These are phyloP conservation scores for Acleris literana DNA, from an alignment of 2,888 invertebrate species.

Conservation along the genomic window DNA sequence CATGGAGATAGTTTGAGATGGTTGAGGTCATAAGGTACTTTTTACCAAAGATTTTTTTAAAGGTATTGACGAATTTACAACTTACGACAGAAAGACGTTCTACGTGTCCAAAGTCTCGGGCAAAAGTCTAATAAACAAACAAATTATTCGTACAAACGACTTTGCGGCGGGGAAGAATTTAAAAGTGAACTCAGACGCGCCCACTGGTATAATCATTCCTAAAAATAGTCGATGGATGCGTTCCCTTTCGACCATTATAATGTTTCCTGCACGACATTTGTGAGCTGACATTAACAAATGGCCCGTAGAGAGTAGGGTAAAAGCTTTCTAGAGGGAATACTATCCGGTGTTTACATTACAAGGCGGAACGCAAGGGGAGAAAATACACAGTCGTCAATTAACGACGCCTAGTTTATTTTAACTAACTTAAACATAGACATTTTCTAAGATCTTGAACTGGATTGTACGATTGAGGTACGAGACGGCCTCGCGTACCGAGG, in stretches of 20 bases:
- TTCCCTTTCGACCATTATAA: constrained; percentile 29
- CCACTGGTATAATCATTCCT: constrained; percentile 20
- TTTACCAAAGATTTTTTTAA: too few species aligned
- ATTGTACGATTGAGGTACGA: too few species aligned
- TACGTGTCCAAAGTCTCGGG: neutral
- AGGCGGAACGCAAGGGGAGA: constrained; percentile 16
- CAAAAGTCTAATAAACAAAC: neutral
- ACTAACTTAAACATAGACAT: too few species aligned
- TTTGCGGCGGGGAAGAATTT: constrained; percentile 25
- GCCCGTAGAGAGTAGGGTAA: constrained; percentile 34
- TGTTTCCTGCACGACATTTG: constrained; percentile 32
- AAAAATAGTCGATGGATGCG: constrained; percentile 34
- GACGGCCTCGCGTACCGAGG: too few species aligned
- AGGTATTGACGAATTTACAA: too few species aligned
- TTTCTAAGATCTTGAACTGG: too few species aligned
- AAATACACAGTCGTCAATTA: neutral
- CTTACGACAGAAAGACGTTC: too few species aligned
- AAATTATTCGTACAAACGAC: constrained; percentile 18
- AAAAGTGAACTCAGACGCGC: constrained; percentile 20
- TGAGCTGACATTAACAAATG: constrained; percentile 42
- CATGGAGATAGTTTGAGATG: too few species aligned
- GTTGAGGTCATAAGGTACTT: too few species aligned
- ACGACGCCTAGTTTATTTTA: too few species aligned
- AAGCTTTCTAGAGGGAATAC: constrained; percentile 41
- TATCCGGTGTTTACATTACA: constrained; percentile 46